Evolutionary conservation across 2,888 invertebrate species (phyloP), one percentile per base, ranked within the genome.

Genomic region (Philhelius pedissequus): DNA sequence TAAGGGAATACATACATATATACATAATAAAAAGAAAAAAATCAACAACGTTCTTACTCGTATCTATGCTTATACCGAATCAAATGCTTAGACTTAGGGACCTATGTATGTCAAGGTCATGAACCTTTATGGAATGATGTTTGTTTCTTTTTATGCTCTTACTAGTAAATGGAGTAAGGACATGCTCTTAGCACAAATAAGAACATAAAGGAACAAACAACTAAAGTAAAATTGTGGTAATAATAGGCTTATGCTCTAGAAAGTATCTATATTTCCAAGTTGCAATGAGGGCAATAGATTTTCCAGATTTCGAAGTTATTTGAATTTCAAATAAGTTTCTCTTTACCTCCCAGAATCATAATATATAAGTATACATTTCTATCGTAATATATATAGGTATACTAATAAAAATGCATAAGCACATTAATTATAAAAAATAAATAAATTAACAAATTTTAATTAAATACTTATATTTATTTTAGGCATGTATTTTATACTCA

Each of bases 101-200:
- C 70, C 50, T 64, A 50, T 81, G 56, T 64, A 50, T 81, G 56
- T 81, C 76, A 81, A 81, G 81, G 70, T 77, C 81, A 77, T 64
- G 56, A 11, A 71, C 76, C 48, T 62, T 22, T 60, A 68, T 18
- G 7, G 7, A 20, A 60, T 8, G 7, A 18, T 52, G 60, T 52
- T 56, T 9, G 1, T 38, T 64, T 64, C 20, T 64, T 38, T 38
- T 3, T n/a, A 11, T 6, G 32, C 32, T 11, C 0, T 11, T 38
- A 9, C 1, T 38, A 5, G n/a, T n/a, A n/a, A 38, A 38, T 0
- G 35, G 35, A 38, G 35, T 38, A 38, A n/a, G 35, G 4, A 3
- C 1, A 6, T 32, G 3, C 3, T n/a, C n/a, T 11, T 11, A 45
- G 22, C 2, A 25, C 20, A 1, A n/a, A n/a, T n/a, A n/a, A n/a